These are phyloP conservation scores for Hyles vespertilio DNA, from an alignment of 1,140 invertebrate genomes.

Conservation along the genomic window DNA sequence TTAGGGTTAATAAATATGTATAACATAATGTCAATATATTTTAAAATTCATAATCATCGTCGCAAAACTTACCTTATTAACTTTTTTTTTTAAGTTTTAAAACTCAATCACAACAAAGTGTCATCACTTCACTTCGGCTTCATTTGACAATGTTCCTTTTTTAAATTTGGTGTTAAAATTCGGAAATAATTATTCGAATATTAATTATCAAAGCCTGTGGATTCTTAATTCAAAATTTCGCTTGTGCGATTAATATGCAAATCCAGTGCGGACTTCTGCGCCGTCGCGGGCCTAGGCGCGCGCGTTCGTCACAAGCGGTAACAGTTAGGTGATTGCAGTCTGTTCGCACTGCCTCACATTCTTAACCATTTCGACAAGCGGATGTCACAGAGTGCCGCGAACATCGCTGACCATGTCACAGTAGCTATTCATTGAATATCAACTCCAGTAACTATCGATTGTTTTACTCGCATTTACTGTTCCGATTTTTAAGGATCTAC, in stretches of 20 bases:
- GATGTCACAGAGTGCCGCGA: slow-evolving; percentile 38
- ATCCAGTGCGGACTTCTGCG: slow-evolving; percentile 23
- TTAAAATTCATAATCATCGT: neutral
- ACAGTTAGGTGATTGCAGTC: slow-evolving; percentile 54
- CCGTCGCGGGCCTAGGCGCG: slow-evolving; percentile 21
- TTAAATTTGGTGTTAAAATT: neutral
- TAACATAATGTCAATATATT: neutral
- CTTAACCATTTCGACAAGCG: slow-evolving; percentile 56
- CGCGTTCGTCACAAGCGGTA: slow-evolving; percentile 53
- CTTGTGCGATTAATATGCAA: slow-evolving; percentile 28
- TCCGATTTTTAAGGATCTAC: too few relatives aligned
- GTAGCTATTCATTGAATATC: slow-evolving; percentile 16
- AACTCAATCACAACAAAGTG: slow-evolving; percentile 47
- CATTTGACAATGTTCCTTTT: slow-evolving; percentile 12
- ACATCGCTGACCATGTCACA: slow-evolving; percentile 28
- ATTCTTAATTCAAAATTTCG: slow-evolving; percentile 2
- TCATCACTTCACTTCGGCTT: slow-evolving; percentile 37
- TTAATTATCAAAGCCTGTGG: neutral
- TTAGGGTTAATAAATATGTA: too few relatives aligned
- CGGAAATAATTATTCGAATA: neutral
- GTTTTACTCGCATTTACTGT: neutral
- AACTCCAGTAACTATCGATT: slow-evolving; percentile 1
- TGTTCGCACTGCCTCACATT: slow-evolving; percentile 45
- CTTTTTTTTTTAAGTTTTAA: slow-evolving; percentile 14
- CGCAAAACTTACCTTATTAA: slow-evolving; percentile 27